Base-by-base conservation (phyloP, 2,888 invertebrate genomes). In the Venusia cambrica region DNA sequence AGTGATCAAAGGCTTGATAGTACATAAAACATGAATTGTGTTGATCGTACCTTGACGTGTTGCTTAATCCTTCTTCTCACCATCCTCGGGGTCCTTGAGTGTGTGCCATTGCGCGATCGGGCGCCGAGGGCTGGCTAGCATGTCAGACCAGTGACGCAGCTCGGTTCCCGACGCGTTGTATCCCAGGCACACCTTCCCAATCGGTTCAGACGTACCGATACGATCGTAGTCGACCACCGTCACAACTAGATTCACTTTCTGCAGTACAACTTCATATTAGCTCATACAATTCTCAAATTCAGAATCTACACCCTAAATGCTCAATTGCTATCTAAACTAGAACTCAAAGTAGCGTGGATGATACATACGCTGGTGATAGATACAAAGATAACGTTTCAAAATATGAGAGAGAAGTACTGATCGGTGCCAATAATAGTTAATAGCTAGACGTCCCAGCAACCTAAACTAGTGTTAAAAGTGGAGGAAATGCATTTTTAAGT, bases 51-150 rank as follows among this genome's bases (percentile, higher is more conserved):
- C 65, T 70, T 45, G 45, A 37, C 41, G 46, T 33, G 50, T 30
- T 26, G 32, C 55, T 79, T 94, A 93, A 84, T 94, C 93, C 77
- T 93, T 93, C 89, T 94, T 95, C 79, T 94, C 94, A 72, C 93
- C 94, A 79, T 99, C 97, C 78, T 99, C 96, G 59, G 98, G 95
- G 85, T 98, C 98, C 87, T 98, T 98, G 56, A 99, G 93, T 52
- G 99, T 98, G 80, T 99, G 99, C 99, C 99, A 99, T 84, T 99
- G 99, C 62, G 99, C 99, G 66, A 99, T 99, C 43, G 99, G 99
- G 78, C 99, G 93, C 68, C 99, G 92, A 21, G 99, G 99, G 61
- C 98, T 98, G 63, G 99, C 99, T 87, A 99, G 88, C 99, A 99
- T 99, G 87, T 99, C 99, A 51, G 98, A 98, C 99, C 99, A 99